Evolutionary conservation across 2,888 invertebrate genomes (phyloP), one percentile per base, ranked within the genome.

Genomic region (Tipula unca): DNA sequence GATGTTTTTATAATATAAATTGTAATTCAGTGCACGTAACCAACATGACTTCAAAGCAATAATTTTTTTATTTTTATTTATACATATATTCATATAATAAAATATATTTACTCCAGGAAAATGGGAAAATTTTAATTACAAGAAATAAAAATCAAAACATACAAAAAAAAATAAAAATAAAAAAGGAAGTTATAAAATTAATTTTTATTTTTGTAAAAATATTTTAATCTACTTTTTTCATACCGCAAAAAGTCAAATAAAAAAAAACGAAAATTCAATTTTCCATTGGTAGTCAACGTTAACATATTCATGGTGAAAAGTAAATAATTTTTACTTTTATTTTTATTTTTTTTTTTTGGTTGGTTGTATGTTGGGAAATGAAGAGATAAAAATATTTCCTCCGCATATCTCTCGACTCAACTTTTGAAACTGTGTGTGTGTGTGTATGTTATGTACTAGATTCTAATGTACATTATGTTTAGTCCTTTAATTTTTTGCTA

Each of bases 161-260:
- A 69, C 25, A 69, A 20, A 69, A 69, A n/a, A 69, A 69, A 20
- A 1, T 20, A 69, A 69, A 54, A 42, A 42, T 42, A 42, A 42
- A 54, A 69, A 69, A 69, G 69, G 69, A 69, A 69, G 69, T 69
- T 69, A 69, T 69, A 69, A 69, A 69, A 69, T 69, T 69, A 69
- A 69, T 69, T 69, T 69, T 69, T 69, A 69, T 69, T 69, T 69
- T 69, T 25, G 25, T 69, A 69, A 69, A 69, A 69, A 69, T 69
- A 25, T 69, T 69, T 69, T 69, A 69, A 69, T 69, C 69, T 69
- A 69, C 69, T 69, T 69, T 69, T 69, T 69, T 69, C 69, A 69
- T 69, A 69, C 69, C 69, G 69, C 69, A 69, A 69, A 69, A 69
- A 25, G 69, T 69, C n/a, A n/a, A n/a, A 54, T 17, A 54, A 54